Evolutionary conservation across 64 coral and sea anemone species (phyloP).

Genomic region (Stichodactyla helianthus): DNA sequence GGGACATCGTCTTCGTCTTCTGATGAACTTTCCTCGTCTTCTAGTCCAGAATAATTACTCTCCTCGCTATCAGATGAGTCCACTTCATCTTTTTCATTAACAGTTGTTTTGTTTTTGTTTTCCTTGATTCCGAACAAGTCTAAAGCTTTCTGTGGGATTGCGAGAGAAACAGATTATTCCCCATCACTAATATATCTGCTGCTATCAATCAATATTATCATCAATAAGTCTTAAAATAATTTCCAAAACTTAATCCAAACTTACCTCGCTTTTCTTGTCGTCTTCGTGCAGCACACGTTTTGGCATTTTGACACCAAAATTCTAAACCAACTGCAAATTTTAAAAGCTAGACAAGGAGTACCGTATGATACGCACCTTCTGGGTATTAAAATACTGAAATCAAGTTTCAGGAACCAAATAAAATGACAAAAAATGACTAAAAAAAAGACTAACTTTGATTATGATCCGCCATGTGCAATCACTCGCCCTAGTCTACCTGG

Average conservation of each 20-base stretch:
- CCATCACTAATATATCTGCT: not conserved
- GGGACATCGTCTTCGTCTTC: conserved; percentile 47
- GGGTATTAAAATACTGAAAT: not conserved
- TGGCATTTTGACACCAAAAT: not conserved
- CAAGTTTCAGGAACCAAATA: not conserved
- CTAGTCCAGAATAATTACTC: conserved; percentile 87
- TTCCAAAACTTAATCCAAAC: not conserved
- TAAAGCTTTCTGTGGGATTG: conserved; percentile 24
- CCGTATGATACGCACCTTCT: not conserved
- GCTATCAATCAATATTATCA: not conserved
- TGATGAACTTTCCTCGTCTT: conserved; percentile 68
- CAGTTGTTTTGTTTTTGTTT: conserved; percentile 19
- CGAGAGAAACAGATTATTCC: not conserved
- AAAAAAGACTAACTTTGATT: not conserved
- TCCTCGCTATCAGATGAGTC: conserved; percentile 83
- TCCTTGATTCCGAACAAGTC: conserved; percentile 50
- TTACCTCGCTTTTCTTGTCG: not conserved
- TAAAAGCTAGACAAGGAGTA: not conserved
- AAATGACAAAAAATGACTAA: not conserved
- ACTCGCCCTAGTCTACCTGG: not conserved
- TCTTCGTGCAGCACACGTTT: conserved; percentile 13
- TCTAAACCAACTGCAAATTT: not conserved
- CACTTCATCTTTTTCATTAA: conserved; percentile 33
- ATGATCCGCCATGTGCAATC: conserved; percentile 16
- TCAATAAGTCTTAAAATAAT: not conserved